phyloP scores from a whole-genome alignment of 2,797 vertebrate species.

The Onychomys arenicola region DNA sequence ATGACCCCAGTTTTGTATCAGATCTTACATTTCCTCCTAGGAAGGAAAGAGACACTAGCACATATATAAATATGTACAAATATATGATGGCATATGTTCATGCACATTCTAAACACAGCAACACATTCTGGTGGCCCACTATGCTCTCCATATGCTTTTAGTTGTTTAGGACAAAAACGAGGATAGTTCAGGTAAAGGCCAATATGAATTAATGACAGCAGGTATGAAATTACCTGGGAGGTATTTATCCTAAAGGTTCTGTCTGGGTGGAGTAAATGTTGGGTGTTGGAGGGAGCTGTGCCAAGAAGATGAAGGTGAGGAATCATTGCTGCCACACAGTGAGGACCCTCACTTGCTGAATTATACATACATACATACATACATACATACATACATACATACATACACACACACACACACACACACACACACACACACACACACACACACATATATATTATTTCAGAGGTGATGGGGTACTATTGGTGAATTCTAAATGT shows the following conservation, averaged over 20 bases:
- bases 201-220: background rate
- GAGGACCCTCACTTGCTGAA: background rate
- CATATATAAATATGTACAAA: background rate
- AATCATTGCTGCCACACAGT: background rate
- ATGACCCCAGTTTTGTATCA: background rate
- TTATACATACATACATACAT: background rate
- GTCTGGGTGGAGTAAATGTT: background rate
- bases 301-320: background rate
- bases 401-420: too few species aligned
- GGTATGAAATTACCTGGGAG: background rate
- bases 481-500: background rate
- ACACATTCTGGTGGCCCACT: background rate
- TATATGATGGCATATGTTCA: background rate
- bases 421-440: too few species aligned
- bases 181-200: background rate
- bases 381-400: too few species aligned
- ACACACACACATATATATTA: background rate
- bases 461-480: background rate
- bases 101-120: background rate
- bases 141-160: background rate
- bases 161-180: background rate
- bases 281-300: background rate
- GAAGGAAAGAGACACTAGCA: background rate
- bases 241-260: background rate
- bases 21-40: background rate